These are phyloP conservation scores for human DNA, from an alignment of 2,113 vertebrate genomes.

Conservation along the genomic window DNA sequence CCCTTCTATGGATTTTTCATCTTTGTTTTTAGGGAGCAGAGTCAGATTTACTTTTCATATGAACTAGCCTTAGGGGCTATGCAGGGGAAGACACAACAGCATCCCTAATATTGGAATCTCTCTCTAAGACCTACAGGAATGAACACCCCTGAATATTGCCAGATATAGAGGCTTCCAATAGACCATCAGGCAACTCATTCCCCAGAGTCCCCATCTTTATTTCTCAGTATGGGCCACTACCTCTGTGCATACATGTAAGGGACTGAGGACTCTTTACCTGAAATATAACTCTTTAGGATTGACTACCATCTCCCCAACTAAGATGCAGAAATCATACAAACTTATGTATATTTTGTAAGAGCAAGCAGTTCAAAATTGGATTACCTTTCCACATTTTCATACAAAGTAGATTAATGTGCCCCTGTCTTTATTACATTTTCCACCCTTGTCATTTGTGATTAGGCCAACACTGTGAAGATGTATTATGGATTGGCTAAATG, in stretches of 20 bases:
- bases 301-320: constrained; percentile 67
- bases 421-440: constrained; percentile 88
- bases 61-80: background rate
- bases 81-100: background rate
- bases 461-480: constrained; percentile 85
- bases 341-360: constrained; percentile 79
- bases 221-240: constrained; percentile 45
- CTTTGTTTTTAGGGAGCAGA: background rate
- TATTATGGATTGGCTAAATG: constrained; percentile 82
- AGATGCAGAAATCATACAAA: constrained; percentile 76
- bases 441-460: constrained; percentile 86
- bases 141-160: rapidly evolving
- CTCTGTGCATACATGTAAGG: constrained; percentile 26
- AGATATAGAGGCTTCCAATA: background rate
- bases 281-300: constrained; percentile 74
- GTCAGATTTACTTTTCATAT: background rate
- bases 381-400: constrained; percentile 88
- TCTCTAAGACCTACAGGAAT: background rate
- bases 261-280: constrained; percentile 65
- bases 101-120: background rate
- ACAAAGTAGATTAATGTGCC: constrained; percentile 87
- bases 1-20: background rate
- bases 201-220: constrained; percentile 34
- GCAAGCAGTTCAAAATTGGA: constrained; percentile 84
- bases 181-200: constrained; percentile 43